Base-by-base conservation (phyloP, 1,140 invertebrate species). In the Trichomalopsis sarcophagae region DNA sequence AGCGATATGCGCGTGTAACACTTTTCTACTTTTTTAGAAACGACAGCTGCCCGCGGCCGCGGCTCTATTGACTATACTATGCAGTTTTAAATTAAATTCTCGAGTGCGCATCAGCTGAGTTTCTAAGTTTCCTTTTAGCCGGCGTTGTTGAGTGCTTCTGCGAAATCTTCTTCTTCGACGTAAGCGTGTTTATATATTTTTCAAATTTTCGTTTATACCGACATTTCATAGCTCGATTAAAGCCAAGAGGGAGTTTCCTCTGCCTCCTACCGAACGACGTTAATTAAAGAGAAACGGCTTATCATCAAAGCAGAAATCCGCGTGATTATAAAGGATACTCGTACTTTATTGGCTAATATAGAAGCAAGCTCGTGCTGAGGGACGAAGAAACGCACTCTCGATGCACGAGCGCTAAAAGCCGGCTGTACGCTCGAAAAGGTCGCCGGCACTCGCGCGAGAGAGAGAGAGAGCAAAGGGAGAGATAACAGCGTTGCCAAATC, bases 401-500 rank as follows among this genome's bases (percentile, higher is more conserved):
- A 62, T 50, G 33, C 27, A n/a, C 17, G 14, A 23, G 50, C 47
- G n/a, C 75, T 73, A 84, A 84, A 84, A 74, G 68, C 83, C 50
- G 47, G 83, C 83, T 80, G 76, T 73, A 80, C 69, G 76, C 76
- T 80, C 33, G 83, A 62, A 84, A 84, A 80, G 83, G 83, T 84
- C 76, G 77, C 47, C 40, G 33, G 33, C 33, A 33, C 68, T 80
- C 68, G 71, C 47, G 77, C 5, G 68, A 80, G 33, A 33, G 78
- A 50, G 44, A 71, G 68, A 75, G 71, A 75, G 50, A 75, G 71
- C 4, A 21, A 55, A 55, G 17, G 27, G 55, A 77, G 33, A 82
- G 62, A 78, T 68, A 77, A 81, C 84, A 81, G 84, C 62, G 84
- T 85, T 85, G 84, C 84, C 84, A 85, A 85, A 85, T 81, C 84